Evolutionary conservation across 2,888 invertebrate genomes (phyloP).

Genomic region (Rutpela maculata): DNA sequence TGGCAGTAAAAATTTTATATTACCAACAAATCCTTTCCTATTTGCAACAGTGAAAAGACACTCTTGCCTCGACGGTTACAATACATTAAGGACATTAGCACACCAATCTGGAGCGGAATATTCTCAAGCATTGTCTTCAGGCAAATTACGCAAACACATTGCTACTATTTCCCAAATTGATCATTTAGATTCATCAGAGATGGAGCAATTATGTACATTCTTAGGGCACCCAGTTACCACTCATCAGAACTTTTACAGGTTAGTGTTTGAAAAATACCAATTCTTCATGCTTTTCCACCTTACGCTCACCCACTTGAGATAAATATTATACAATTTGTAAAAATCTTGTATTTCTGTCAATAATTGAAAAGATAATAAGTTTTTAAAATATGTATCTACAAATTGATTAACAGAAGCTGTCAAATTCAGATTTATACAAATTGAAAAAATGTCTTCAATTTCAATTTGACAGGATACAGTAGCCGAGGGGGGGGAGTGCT

Average conservation of each 20-base stretch:
- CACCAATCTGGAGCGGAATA: not conserved
- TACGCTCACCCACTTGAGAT: not conserved
- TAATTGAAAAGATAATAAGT: not conserved
- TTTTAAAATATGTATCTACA: not conserved
- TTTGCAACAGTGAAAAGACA: not conserved
- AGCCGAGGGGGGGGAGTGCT: not conserved
- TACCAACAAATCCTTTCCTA: slow-evolving; percentile 4
- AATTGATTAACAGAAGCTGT: not conserved
- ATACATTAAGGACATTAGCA: not conserved
- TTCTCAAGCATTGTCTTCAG: not conserved
- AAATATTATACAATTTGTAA: not conserved
- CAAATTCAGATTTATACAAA: not conserved
- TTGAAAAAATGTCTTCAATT: not conserved
- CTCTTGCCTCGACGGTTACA: too few species aligned
- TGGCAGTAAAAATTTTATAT: not conserved
- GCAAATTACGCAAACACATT: not conserved
- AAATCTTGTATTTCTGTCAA: not conserved
- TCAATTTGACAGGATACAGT: not conserved
- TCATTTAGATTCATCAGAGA: not conserved
- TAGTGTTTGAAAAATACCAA: not conserved
- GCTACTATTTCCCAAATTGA: not conserved
- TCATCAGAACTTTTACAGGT: not conserved
- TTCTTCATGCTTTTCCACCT: not conserved
- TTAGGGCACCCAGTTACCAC: not conserved
- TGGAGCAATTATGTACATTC: not conserved